Evolutionary conservation across 1,140 invertebrate species (phyloP), one percentile per base, ranked within the genome.

Genomic region (Drosophila sp.): DNA sequence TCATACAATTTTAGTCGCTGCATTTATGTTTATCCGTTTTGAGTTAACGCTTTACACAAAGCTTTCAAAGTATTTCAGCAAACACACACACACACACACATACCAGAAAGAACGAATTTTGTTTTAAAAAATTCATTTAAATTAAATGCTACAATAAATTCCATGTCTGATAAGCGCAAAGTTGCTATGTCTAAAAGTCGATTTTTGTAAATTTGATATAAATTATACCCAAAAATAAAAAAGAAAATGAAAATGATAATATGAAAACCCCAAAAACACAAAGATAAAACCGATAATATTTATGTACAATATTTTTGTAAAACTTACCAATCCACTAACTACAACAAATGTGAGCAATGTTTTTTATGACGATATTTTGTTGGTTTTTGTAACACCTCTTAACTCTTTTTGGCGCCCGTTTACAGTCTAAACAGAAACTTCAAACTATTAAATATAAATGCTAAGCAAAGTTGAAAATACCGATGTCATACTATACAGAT

Each of bases 91-190:
- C 34, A 57, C 50, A 72, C 53, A 58, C 3, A 74, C 64, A 84
- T 73, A 74, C 54, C 70, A 64, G 75, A 16, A 70, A 38, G n/a
- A 51, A 66, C 18, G 75, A 79, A 86, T 78, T 86, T 87, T 86
- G 82, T 86, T 87, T 86, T 82, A 87, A 66, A 86, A 86, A 87
- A 66, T 87, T 86, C 82, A 87, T 80, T 80, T 80, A 34, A 51
- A 59, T 11, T 6, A 32, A 34, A 29, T 16, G n/a, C n/a, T n/a
- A 21, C 29, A 32, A 54, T 38, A 7, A 11, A 46, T 50, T 63
- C 32, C 29, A 71, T 76, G 72, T 80, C 78, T 41, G 50, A 73
- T 64, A 54, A 80, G 75, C 71, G 79, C 76, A 79, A 82, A 56
- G 21, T 65, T 71, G 56, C 76, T 45, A 62, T 56, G 61, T 29